Base-by-base conservation (phyloP, 2,113 vertebrate species). In the Notothenia coriiceps region DNA sequence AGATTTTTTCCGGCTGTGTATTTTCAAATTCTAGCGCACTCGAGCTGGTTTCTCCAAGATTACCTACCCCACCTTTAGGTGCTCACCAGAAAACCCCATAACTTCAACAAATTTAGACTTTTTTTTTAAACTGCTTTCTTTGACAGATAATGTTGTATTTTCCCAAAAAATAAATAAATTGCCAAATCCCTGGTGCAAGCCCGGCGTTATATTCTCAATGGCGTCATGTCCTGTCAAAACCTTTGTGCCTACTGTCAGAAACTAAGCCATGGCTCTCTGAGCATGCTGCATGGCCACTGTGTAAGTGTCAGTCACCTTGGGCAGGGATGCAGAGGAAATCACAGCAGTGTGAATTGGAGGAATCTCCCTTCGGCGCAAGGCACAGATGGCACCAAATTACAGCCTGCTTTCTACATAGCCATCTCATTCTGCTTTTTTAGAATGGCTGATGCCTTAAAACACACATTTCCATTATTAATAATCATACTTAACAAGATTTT, bases 251-350 rank as follows among this genome's bases (percentile, higher is more conserved):
- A 67, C 88, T 93, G 89, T 91, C 90, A 91, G 88, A 84, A 75
- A 77, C 79, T 33, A 74, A 86, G 88, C 78, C 56, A 86, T 81
- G 88, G 84, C 86, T 90, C 90, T 89, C 77, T 86, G 90, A 92
- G 82, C 86, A 88, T 69, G 86, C 87, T 83, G 88, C 83, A 73
- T 70, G 74, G 85, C 77, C 84, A 77, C 86, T 80, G 79, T 91
- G 90, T 91, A 86, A 85, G 89, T 90, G 92, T 92, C 93, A 92
- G 64, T 91, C 88, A 90, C 87, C 85, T 90, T 88, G 86, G 82
- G 79, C 80, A 70, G 51, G 77, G 82, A 85, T 86, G 80, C 74
- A 76, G 70, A 88, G 52, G 73, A 92, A 90, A 85, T 77, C 87
- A 91, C 88, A 86, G 83, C 85, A 77, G 84, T 90, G 82, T 87